A percentile compares a stretch with the other conserved stretches of the same genome.
Evolutionary conservation across 2,797 vertebrate genomes (phyloP).

Genomic region (Thunnus albacares): DNA sequence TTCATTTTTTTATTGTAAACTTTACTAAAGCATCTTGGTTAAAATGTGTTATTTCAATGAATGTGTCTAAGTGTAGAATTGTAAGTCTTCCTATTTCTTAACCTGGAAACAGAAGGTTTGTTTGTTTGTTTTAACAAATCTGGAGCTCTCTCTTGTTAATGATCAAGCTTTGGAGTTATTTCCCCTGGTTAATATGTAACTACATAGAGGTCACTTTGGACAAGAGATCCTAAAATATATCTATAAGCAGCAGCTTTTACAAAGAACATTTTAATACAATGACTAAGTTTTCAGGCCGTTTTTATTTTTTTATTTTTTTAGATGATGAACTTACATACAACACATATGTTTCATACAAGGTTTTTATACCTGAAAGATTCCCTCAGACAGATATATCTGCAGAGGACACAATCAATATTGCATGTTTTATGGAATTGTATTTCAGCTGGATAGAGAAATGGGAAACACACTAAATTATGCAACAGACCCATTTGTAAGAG

Average conservation of each 20-base stretch:
- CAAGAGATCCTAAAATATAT: conserved; percentile 10
- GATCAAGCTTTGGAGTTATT: neutral
- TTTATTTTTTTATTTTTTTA: neutral
- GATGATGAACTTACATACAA: neutral
- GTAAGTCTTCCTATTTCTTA: too few relatives aligned
- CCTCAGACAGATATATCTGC: conserved; percentile 61
- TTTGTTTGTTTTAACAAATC: too few relatives aligned
- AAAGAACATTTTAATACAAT: neutral
- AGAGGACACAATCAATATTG: conserved; percentile 77
- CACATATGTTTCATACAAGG: conserved; percentile 27
- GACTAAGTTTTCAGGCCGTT: neutral
- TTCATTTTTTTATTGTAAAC: neutral
- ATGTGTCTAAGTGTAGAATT: neutral
- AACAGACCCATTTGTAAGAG: conserved; percentile 82
- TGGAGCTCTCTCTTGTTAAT: too few relatives aligned
- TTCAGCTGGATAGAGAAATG: conserved; percentile 82
- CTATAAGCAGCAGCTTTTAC: neutral
- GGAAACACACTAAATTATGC: conserved; percentile 86
- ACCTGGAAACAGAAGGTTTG: too few relatives aligned
- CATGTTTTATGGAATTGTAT: conserved; percentile 83
- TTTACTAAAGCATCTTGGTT: too few relatives aligned
- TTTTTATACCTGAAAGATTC: conserved; percentile 43
- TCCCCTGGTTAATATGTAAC: neutral
- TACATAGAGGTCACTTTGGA: neutral
- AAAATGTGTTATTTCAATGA: neutral